A percentile compares a stretch with the other conserved stretches of the same genome.
These are phyloP conservation scores for Plecotus auritus DNA, from an alignment of 2,113 vertebrate genomes.

Conservation along the genomic window DNA sequence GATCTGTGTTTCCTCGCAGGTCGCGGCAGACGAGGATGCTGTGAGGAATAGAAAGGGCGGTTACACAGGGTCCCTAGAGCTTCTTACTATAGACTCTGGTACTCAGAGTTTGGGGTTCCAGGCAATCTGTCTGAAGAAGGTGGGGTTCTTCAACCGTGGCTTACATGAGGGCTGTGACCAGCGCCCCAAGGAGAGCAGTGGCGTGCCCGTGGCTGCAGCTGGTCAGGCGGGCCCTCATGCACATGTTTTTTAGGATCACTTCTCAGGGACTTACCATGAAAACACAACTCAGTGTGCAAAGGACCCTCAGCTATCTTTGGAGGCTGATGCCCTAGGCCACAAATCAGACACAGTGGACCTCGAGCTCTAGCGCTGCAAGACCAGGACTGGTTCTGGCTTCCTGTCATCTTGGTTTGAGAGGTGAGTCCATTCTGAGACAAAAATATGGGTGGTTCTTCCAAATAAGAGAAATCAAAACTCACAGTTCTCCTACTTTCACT, in stretches of 20 bases:
- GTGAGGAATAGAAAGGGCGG: background rate
- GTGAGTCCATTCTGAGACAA: background rate
- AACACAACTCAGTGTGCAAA: background rate
- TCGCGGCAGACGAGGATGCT: background rate
- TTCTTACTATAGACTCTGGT: background rate
- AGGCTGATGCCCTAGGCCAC: background rate
- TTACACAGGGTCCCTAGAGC: background rate
- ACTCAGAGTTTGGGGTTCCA: background rate
- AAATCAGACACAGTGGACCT: background rate
- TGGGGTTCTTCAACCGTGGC: background rate
- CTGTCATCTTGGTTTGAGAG: background rate
- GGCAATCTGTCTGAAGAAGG: background rate
- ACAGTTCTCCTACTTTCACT: background rate
- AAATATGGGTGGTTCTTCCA: background rate
- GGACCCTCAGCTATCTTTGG: background rate
- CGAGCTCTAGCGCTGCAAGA: background rate
- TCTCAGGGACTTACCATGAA: background rate
- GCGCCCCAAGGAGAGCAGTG: background rate
- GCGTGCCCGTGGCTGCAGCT: background rate
- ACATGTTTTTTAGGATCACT: background rate
- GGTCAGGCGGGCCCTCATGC: background rate
- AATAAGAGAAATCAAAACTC: background rate
- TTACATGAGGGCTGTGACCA: background rate
- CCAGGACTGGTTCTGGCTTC: background rate
- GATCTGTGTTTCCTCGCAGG: background rate